Evolutionary conservation across 92 coral and sea anemone genomes (phyloP).

Genomic region (Chrysogorgia sp.): DNA sequence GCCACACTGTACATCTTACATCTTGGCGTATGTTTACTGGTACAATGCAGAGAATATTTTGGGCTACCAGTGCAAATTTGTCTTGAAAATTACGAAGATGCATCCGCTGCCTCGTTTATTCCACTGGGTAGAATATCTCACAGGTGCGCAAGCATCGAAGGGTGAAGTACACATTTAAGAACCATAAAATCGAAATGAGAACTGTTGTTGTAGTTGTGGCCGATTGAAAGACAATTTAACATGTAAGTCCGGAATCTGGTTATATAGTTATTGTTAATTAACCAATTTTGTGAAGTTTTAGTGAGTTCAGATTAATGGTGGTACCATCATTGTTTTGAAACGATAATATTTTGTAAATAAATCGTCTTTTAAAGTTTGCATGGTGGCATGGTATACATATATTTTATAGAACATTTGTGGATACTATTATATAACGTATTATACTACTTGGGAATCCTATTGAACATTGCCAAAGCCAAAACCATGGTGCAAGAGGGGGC

Average conservation of each 20-base stretch:
- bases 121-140: constrained; percentile 31
- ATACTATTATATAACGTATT: background rate
- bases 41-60: constrained; percentile 44
- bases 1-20: constrained; percentile 23
- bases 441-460: too few species aligned
- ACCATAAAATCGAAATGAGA: constrained; percentile 14
- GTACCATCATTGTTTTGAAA: too few species aligned
- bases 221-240: constrained; percentile 13
- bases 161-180: constrained; percentile 20
- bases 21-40: constrained; percentile 38
- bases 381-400: too few species aligned
- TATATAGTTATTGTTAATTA: too few species aligned
- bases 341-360: too few species aligned
- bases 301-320: too few species aligned
- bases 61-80: constrained; percentile 50
- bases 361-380: too few species aligned
- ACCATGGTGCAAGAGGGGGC: too few species aligned
- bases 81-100: constrained; percentile 29
- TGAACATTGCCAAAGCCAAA: too few species aligned
- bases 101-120: constrained; percentile 32
- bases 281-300: too few species aligned
- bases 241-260: too few species aligned
- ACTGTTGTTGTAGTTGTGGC: constrained; percentile 40
- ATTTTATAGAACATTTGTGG: too few species aligned
- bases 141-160: constrained; percentile 42